phyloP scores from a whole-genome alignment of 1,140 invertebrate species.

The Drosophila pandora region DNA sequence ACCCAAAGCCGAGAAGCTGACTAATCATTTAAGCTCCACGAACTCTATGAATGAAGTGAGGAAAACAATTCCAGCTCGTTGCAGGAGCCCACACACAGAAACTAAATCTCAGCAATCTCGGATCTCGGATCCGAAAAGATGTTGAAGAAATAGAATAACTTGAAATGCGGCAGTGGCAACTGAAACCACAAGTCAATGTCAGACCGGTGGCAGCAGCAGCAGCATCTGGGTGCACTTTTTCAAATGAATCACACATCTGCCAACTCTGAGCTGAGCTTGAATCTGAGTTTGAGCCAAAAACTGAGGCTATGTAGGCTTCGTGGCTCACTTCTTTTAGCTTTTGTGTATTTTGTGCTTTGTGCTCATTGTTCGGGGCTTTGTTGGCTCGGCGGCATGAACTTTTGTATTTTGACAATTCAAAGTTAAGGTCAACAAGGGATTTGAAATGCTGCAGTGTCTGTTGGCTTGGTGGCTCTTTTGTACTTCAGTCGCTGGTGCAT shows the following conservation, averaged over 20 bases:
- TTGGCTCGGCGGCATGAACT: slow-evolving; percentile 60
- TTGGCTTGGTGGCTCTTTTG: slow-evolving; percentile 3
- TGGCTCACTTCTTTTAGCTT: slow-evolving; percentile 52
- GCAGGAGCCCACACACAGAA: slow-evolving; percentile 63
- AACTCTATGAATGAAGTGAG: slow-evolving; percentile 65
- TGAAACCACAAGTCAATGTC: slow-evolving; percentile 79
- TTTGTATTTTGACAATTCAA: slow-evolving; percentile 81
- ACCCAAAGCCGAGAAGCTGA: slow-evolving; percentile 66
- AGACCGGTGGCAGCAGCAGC: slow-evolving; percentile 64
- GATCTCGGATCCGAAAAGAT: slow-evolving; percentile 13
- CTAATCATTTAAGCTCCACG: slow-evolving; percentile 64
- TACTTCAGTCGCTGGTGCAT: slow-evolving; percentile 49
- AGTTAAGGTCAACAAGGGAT: slow-evolving; percentile 82
- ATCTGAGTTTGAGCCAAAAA: slow-evolving; percentile 23
- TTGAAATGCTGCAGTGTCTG: slow-evolving; percentile 75
- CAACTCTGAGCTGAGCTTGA: neutral
- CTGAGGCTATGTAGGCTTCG: slow-evolving; percentile 47
- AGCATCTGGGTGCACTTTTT: slow-evolving; percentile 44
- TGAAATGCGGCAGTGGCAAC: slow-evolving; percentile 62
- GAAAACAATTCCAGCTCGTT: slow-evolving; percentile 62
- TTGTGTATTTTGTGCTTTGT: slow-evolving; percentile 28
- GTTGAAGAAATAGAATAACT: slow-evolving; percentile 34
- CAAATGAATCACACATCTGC: slow-evolving; percentile 49
- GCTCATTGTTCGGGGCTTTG: slow-evolving; percentile 43
- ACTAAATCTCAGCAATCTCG: slow-evolving; percentile 22